These are phyloP conservation scores for Suricata suricatta DNA, from an alignment of 2,113 vertebrate genomes.

Conservation along the genomic window DNA sequence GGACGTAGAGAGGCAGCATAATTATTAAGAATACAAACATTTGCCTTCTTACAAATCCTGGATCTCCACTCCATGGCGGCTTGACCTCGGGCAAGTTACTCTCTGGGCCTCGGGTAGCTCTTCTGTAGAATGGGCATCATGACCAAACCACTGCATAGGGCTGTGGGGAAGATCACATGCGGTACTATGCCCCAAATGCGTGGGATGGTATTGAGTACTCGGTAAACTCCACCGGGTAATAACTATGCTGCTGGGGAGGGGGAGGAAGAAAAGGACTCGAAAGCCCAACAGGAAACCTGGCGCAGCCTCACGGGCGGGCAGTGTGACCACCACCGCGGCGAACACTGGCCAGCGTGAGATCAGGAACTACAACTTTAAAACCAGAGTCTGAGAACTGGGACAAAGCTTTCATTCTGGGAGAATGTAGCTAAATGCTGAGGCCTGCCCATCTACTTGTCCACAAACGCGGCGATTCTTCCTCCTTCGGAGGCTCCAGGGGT, in stretches of 20 bases:
- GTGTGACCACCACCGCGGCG: background rate
- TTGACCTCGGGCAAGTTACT: background rate
- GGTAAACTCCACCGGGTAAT: background rate
- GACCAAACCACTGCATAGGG: fast-evolving
- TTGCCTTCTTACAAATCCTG: background rate
- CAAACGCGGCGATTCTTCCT: constrained; percentile 69
- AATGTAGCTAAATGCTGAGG: background rate
- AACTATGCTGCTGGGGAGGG: fast-evolving
- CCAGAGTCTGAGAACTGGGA: background rate
- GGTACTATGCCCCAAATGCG: background rate
- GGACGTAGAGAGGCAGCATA: too few relatives aligned
- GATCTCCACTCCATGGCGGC: background rate
- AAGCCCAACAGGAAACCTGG: background rate
- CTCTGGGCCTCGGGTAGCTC: background rate
- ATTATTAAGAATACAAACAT: background rate
- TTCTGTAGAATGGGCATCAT: background rate
- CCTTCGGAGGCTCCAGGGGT: constrained; percentile 52
- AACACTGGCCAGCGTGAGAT: background rate
- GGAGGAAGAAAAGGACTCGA: background rate
- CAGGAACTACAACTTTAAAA: background rate
- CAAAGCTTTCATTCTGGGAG: constrained; percentile 19
- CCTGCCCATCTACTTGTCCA: constrained; percentile 49
- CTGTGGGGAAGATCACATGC: background rate
- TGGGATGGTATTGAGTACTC: fast-evolving
- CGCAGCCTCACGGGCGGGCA: background rate